phyloP scores from a whole-genome alignment of 2,888 invertebrate species.

The Frankliniella fusca region DNA sequence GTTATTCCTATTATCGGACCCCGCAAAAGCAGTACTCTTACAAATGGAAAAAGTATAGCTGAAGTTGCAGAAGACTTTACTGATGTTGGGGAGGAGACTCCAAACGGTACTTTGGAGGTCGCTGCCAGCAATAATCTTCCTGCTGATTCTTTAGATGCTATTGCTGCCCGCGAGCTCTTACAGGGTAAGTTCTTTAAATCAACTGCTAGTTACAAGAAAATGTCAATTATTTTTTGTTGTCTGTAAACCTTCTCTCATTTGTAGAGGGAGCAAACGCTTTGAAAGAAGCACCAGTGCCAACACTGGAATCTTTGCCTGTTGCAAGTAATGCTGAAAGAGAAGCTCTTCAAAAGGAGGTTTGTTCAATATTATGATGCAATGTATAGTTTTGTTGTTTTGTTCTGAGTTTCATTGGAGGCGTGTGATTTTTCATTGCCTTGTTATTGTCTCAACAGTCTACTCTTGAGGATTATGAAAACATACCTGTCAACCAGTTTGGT shows the following conservation, averaged over 20 bases:
- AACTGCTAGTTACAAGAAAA: neutral
- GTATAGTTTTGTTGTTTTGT: neutral
- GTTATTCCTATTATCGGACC: conserved; percentile 63
- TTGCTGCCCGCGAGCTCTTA: neutral
- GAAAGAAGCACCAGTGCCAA: neutral
- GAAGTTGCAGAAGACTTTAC: conserved; percentile 53
- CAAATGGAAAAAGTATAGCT: conserved; percentile 48
- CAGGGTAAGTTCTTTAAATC: neutral
- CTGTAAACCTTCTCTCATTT: neutral
- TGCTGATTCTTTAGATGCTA: neutral
- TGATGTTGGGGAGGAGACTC: conserved; percentile 49
- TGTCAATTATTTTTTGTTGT: neutral
- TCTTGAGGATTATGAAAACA: conserved; percentile 62
- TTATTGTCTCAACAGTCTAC: conserved; percentile 61
- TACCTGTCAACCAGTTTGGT: conserved; percentile 78
- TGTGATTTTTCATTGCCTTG: conserved; percentile 59
- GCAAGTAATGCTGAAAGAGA: conserved; percentile 30
- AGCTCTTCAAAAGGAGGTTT: neutral
- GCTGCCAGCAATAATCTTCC: conserved; percentile 43
- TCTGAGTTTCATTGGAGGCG: conserved; percentile 45
- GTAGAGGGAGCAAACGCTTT: neutral
- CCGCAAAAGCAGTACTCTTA: conserved; percentile 47
- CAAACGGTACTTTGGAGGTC: conserved; percentile 44
- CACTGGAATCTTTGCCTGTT: neutral
- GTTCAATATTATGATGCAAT: neutral